These are phyloP conservation scores for Chiroxiphia lanceolata DNA, from an alignment of 2,797 vertebrate species.

Conservation along the genomic window DNA sequence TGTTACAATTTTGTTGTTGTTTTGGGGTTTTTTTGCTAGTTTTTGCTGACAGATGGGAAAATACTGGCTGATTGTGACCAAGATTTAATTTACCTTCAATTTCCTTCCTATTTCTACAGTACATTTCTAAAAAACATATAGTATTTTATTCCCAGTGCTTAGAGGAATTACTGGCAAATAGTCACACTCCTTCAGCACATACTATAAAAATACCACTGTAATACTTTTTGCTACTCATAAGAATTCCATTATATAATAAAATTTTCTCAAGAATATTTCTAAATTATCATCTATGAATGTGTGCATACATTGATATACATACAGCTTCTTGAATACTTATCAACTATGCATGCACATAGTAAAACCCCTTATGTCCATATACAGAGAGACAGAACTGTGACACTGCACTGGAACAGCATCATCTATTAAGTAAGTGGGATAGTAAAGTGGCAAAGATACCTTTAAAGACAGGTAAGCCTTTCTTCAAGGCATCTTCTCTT, in stretches of 20 bases:
- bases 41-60: constrained; percentile 36
- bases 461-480: not conserved
- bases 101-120: constrained; percentile 28
- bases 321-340: not conserved
- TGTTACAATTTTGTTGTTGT: constrained; percentile 22
- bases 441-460: not conserved
- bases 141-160: not conserved
- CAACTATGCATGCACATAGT: not conserved
- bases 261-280: not conserved
- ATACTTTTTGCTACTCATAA: not conserved
- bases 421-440: not conserved
- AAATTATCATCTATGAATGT: not conserved
- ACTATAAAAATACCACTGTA: not conserved
- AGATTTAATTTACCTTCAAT: constrained; percentile 34
- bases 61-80: not conserved
- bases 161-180: constrained; percentile 29
- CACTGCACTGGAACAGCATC: not conserved
- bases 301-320: not conserved
- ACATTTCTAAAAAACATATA: not conserved
- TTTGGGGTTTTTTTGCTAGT: not conserved
- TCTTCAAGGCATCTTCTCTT: not conserved
- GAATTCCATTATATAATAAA: not conserved
- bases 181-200: not conserved
- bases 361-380: not conserved
- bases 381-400: not conserved